Conservation (phyloP, 2,113 vertebrate species). For the Kobus ellipsiprymnus region DNA sequence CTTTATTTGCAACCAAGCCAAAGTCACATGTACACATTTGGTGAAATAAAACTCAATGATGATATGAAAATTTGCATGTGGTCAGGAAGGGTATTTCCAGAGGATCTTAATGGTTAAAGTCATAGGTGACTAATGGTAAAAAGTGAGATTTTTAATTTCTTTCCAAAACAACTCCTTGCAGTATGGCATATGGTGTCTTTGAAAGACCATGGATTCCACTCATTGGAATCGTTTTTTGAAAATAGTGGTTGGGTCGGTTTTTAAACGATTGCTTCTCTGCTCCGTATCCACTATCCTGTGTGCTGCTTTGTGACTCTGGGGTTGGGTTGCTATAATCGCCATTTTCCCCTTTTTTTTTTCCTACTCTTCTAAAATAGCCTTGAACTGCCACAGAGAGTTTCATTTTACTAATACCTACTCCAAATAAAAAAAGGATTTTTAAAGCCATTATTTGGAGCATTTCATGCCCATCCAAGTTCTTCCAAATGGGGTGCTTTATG, state of each 20-base stretch:
- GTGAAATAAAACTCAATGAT: neutral
- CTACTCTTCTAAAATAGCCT: neutral
- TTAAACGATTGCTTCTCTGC: neutral
- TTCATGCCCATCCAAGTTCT: neutral
- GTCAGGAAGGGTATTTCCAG: neutral
- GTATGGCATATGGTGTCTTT: neutral
- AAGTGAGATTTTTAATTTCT: neutral
- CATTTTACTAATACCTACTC: neutral
- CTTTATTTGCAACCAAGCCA: neutral
- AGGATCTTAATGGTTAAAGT: constrained; percentile 17
- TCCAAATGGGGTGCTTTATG: neutral
- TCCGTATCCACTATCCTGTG: neutral
- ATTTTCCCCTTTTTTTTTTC: neutral
- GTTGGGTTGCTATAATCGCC: neutral
- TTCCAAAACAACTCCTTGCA: neutral
- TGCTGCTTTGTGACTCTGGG: neutral
- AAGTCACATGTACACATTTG: neutral
- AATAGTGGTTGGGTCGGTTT: neutral
- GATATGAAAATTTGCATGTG: neutral
- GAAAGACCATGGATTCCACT: neutral
- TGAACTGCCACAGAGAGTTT: neutral
- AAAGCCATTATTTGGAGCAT: neutral
- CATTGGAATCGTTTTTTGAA: neutral
- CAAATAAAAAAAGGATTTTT: neutral
- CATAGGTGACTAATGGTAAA: neutral